Percentiles rank a stretch among this genome's conserved stretches.
These are phyloP conservation scores for Drosophila bipectinata DNA, from an alignment of 1,140 invertebrate species.

Conservation along the genomic window DNA sequence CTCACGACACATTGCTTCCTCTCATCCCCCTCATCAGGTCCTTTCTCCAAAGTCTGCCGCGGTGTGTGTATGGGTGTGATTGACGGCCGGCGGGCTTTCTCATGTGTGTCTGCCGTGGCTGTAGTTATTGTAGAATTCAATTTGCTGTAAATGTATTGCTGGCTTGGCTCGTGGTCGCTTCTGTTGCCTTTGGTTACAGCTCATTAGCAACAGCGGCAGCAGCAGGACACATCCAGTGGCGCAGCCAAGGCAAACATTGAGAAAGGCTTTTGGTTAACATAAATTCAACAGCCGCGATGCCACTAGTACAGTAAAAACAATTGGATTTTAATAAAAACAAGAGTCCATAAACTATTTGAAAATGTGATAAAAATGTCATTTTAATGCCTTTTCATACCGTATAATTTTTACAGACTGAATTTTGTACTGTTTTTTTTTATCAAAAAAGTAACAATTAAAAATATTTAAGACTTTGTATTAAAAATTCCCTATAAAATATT, in stretches of 20 bases:
- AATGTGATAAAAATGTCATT: no score
- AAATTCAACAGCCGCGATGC: constrained; percentile 33
- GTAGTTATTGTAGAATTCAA: constrained; percentile 63
- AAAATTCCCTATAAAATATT: not conserved
- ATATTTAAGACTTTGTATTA: not conserved
- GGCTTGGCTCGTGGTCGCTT: constrained; percentile 40
- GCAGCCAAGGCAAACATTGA: constrained; percentile 21
- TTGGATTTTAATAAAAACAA: not conserved
- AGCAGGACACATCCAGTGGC: constrained; percentile 19
- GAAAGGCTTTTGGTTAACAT: constrained; percentile 45
- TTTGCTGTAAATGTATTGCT: constrained; percentile 59
- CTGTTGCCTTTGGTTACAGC: constrained; percentile 63
- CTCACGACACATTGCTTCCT: constrained; percentile 42
- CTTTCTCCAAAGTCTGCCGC: not conserved
- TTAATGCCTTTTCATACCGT: no score
- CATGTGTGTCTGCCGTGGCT: constrained; percentile 5
- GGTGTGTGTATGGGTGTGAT: constrained; percentile 21
- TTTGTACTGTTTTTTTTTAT: no score
- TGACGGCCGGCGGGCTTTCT: constrained; percentile 38
- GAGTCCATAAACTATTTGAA: no score
- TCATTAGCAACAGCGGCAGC: constrained; percentile 53
- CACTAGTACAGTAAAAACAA: constrained; percentile 22
- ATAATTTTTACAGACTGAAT: not conserved
- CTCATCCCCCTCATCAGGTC: not conserved
- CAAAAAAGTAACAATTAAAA: not conserved